Percentiles rank a stretch among this genome's conserved stretches.
These are phyloP conservation scores for Candidula unifasciata DNA, from an alignment of 2,888 invertebrate species.

Conservation along the genomic window DNA sequence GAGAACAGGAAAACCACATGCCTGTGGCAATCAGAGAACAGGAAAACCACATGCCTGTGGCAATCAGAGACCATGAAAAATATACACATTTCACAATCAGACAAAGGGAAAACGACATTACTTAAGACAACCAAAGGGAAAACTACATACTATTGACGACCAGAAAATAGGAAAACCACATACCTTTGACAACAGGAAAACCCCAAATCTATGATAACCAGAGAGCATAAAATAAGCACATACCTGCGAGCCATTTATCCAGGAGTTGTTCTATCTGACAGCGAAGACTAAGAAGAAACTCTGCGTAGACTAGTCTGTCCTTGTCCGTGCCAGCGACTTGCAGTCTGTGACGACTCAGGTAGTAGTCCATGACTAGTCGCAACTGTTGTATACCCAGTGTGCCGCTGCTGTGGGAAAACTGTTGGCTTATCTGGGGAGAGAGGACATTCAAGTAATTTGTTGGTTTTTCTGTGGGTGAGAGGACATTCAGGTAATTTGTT, in stretches of 20 bases:
- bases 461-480: no score
- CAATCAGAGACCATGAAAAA: neutral
- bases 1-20: no score
- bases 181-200: no score
- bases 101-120: neutral
- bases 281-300: conserved; percentile 65
- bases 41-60: no score
- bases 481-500: no score
- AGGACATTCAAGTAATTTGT: no score
- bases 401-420: conserved; percentile 41
- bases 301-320: conserved; percentile 55
- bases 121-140: neutral
- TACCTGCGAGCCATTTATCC: conserved; percentile 67
- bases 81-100: neutral
- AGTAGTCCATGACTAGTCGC: conserved; percentile 67
- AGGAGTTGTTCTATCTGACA: conserved; percentile 64
- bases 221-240: neutral
- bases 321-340: conserved; percentile 40
- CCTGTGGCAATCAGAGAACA: no score
- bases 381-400: conserved; percentile 66
- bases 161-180: neutral
- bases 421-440: conserved; percentile 46
- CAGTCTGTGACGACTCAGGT: conserved; percentile 59
- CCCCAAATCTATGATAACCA: neutral
- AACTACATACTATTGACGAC: neutral